Base-by-base conservation (phyloP, 1,140 invertebrate species). In the Lepidurus couesii region DNA sequence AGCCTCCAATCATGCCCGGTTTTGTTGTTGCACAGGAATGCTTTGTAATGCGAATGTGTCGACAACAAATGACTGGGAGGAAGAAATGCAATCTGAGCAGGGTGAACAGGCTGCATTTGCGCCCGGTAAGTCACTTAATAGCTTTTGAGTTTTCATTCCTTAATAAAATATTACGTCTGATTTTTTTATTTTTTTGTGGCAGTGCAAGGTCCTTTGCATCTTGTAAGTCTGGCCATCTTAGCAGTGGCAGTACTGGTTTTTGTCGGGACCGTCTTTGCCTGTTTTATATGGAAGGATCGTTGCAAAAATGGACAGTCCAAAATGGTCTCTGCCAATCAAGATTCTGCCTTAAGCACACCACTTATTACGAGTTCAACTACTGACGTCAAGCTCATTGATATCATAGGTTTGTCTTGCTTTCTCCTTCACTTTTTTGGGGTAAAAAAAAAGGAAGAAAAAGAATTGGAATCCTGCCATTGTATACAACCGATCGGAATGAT, bases 11-110 rank as follows among this genome's bases (percentile, higher is more conserved):
- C 83, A 82, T 75, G 82, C 84, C 2, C 83, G 83, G 78, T 93
- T 92, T 83, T 93, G 92, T 82, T 93, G 92, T 83, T 93, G 91
- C 82, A 86, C 85, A 42, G 89, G 89, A 0, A 84, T 90, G 82
- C 86, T 89, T 81, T 93, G 92, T 84, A 93, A 93, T 87, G 82
- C 84, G 2, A 90, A 92, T 81, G 88, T 92, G 43, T 87, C 89
- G 16, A 88, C 90, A 80, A 83, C 83, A n/a, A 84, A 86, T 34
- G 84, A 84, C 26, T 9, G 74, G 7, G 81, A 85, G 26, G 79
- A 78, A 65, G 53, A 65, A 65, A 65, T 65, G 53, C 53, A 65
- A 65, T 65, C 53, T 8, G n/a, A 65, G 3, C 53, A 65, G 21
- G 53, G 8, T 9, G 53, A 65, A 65, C 53, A 65, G 26, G 45